Percentiles rank a stretch among this genome's conserved stretches.
phyloP scores from a whole-genome alignment of 2,888 invertebrate species.

The Drosophila nr. perissopoda region DNA sequence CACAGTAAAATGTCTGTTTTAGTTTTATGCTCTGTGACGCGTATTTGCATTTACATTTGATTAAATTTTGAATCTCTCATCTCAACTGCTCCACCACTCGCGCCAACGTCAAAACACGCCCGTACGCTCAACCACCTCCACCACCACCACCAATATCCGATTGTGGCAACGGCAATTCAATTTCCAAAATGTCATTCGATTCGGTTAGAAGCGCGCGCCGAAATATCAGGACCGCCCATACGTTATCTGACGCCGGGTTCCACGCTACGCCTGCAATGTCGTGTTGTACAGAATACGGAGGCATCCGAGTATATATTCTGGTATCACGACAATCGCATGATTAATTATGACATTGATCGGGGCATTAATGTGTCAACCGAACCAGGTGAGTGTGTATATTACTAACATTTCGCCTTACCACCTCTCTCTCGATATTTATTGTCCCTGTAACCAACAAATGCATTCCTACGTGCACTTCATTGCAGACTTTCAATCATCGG shows the following conservation, averaged over 20 bases:
- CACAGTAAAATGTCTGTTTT: constrained; percentile 16
- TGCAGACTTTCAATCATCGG: constrained; percentile 85
- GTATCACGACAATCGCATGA: constrained; percentile 96
- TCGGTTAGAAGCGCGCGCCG: constrained; percentile 91
- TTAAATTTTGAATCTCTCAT: constrained; percentile 55
- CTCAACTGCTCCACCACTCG: constrained; percentile 26
- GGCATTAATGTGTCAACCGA: constrained; percentile 95
- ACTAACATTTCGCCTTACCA: not conserved
- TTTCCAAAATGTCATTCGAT: constrained; percentile 70
- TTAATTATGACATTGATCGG: constrained; percentile 94
- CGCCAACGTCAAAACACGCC: not conserved
- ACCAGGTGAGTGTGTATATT: constrained; percentile 86
- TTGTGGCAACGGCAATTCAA: constrained; percentile 59
- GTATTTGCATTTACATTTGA: constrained; percentile 57
- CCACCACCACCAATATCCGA: constrained; percentile 24
- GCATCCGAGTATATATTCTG: constrained; percentile 93
- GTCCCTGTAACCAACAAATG: constrained; percentile 19
- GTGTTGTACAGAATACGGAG: constrained; percentile 93
- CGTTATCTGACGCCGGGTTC: constrained; percentile 95
- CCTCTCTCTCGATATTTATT: too few species aligned
- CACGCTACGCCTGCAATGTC: constrained; percentile 92
- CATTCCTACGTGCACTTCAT: constrained; percentile 35
- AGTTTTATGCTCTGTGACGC: constrained; percentile 26
- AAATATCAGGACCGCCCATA: constrained; percentile 93
- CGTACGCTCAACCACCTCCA: not conserved